Evolutionary conservation across 2,888 invertebrate genomes (phyloP).

Genomic region (Agrotis exclamationis): DNA sequence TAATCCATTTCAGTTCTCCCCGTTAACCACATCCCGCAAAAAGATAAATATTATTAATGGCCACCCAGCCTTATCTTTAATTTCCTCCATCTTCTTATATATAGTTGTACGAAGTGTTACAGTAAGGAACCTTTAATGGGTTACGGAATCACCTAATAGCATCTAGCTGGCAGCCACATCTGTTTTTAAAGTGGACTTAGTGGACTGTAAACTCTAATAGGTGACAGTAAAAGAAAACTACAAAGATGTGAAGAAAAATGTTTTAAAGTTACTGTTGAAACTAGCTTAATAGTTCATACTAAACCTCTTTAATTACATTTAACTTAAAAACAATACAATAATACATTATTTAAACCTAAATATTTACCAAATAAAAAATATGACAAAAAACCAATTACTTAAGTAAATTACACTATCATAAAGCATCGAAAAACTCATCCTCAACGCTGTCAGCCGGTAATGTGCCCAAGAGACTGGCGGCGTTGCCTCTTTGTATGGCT

Average conservation of each 20-base stretch:
- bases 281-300: no score
- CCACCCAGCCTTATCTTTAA: conserved; percentile 10
- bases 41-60: conserved; percentile 29
- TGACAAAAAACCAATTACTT: no score
- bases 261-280: conserved; percentile 22
- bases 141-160: conserved; percentile 30
- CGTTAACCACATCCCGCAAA: background rate
- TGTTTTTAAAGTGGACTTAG: conserved; percentile 41
- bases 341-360: no score
- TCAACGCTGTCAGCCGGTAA: no score
- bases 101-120: background rate
- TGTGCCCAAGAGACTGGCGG: no score
- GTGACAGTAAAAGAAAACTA: conserved; percentile 31
- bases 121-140: conserved; percentile 16
- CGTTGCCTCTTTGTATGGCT: no score
- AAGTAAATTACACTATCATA: no score
- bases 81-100: conserved; percentile 7
- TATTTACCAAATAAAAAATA: no score
- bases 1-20: conserved; percentile 2
- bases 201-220: conserved; percentile 55
- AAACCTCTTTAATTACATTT: no score
- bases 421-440: no score
- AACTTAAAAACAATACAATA: no score
- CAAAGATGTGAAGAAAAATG: conserved; percentile 14
- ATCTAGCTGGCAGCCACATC: conserved; percentile 38